Evolutionary conservation across 2,797 vertebrate species (phyloP).

Genomic region (Nannoperca obscura): DNA sequence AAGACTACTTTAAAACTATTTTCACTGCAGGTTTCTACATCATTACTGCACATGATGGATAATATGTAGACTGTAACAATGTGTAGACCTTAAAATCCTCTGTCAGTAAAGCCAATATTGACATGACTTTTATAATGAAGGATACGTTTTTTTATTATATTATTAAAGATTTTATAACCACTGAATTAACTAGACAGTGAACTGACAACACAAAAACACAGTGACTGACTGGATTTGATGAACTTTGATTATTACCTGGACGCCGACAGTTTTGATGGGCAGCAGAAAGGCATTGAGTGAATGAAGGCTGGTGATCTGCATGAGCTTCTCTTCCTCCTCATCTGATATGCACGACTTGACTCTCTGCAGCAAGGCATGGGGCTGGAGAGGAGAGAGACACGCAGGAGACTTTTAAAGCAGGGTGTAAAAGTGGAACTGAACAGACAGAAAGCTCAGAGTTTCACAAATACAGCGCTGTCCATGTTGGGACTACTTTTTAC

Average conservation of each 20-base stretch:
- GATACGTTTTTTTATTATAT: background rate
- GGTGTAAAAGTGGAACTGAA: background rate
- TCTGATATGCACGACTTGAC: constrained; percentile 97
- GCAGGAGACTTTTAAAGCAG: background rate
- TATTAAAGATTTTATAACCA: background rate
- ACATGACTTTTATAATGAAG: no score
- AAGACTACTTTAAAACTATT: background rate
- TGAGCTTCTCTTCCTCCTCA: constrained; percentile 97
- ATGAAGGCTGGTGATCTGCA: constrained; percentile 99
- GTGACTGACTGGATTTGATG: background rate
- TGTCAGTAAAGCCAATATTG: background rate
- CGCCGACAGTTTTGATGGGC: constrained; percentile 98
- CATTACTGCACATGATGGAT: background rate
- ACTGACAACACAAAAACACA: background rate
- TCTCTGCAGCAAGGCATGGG: constrained; percentile 95
- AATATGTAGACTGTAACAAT: background rate
- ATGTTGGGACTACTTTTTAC: background rate
- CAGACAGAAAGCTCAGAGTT: background rate
- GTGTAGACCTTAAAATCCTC: background rate
- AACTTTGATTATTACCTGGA: constrained; percentile 88
- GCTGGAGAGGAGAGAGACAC: constrained; percentile 79
- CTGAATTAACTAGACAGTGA: background rate
- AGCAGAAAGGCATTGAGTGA: constrained; percentile 99
- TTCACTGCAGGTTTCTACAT: background rate
- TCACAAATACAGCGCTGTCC: background rate